These are phyloP conservation scores for Pentalonia nigronervosa DNA, from an alignment of 1,140 invertebrate species.

Conservation along the genomic window DNA sequence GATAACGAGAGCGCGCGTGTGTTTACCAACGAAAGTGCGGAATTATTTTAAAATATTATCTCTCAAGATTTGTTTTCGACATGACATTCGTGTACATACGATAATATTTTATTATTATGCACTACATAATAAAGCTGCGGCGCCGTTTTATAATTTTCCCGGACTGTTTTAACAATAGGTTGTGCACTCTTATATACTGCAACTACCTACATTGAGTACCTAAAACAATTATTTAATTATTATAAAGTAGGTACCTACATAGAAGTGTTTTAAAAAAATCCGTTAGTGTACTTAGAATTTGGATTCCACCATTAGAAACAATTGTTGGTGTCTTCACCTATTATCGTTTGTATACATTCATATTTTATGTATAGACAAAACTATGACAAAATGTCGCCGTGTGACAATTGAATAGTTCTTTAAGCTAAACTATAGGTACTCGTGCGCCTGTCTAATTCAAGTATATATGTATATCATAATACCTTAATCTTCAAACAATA, in stretches of 20 bases:
- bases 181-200: not conserved
- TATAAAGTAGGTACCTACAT: not conserved
- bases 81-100: not conserved
- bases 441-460: not conserved
- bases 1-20: not conserved
- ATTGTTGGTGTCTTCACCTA: not conserved
- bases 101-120: not conserved
- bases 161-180: not conserved
- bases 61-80: not conserved
- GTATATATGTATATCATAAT: not conserved
- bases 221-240: not conserved
- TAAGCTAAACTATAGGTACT: not conserved
- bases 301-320: not conserved
- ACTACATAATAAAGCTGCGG: not conserved
- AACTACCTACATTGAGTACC: not conserved
- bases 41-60: not conserved
- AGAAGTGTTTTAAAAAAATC: not conserved
- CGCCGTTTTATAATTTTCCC: not conserved
- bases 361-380: not conserved
- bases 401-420: not conserved
- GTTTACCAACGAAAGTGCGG: constrained; percentile 9
- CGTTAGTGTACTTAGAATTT: not conserved
- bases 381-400: too few relatives aligned
- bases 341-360: not conserved
- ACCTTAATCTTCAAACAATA: not conserved